Base-by-base conservation (phyloP, 2,113 vertebrate genomes). In the Antidorcas marsupialis region DNA sequence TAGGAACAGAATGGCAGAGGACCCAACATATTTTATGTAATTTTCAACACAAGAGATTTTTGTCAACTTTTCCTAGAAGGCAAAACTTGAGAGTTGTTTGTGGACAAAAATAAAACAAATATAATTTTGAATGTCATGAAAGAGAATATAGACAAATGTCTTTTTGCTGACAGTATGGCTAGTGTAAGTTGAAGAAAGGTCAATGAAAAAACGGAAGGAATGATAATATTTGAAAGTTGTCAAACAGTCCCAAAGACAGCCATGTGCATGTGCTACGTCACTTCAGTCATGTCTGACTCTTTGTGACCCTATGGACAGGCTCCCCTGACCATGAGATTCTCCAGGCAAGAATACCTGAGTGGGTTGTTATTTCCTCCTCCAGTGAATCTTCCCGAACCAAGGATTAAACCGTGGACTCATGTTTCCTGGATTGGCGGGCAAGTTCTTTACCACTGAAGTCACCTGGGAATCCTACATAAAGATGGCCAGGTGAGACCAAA, bases 41-140 rank as follows among this genome's bases (percentile, higher is more conserved):
- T 85, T 95, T 93, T 93, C 12, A 81, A 64, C 19, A 85, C 3
- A 15, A 79, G 11, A 53, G 3, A 39, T 28, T 71, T 94, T 74
- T 52, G 25, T 96, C 21, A 47, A 6, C 74, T 91, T 84, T 89
- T 55, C 60, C 87, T 96, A 33, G 33, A 96, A 71, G 81, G 64
- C n/a, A 96, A 96, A 96, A 85, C 6, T 64, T n/a, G 16, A 14
- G 1, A 36, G 27, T 7, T 45, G 16, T 92, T 81, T 71, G 47
- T 39, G 45, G 33, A 1, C 12, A 39, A 81, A 88, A 83, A 36
- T 60, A 27, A 86, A 92, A 50, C 17, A 52, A 67, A 45, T 28
- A 2, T 39, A 43, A 52, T 52, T 79, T 50, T 50, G 2, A 62
- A 33, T 33, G 60, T 62, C 28, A 62, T 30, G 60, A 33, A 62